Conservation (phyloP, 2,113 vertebrate species). For the Pontoporia blainvillei region DNA sequence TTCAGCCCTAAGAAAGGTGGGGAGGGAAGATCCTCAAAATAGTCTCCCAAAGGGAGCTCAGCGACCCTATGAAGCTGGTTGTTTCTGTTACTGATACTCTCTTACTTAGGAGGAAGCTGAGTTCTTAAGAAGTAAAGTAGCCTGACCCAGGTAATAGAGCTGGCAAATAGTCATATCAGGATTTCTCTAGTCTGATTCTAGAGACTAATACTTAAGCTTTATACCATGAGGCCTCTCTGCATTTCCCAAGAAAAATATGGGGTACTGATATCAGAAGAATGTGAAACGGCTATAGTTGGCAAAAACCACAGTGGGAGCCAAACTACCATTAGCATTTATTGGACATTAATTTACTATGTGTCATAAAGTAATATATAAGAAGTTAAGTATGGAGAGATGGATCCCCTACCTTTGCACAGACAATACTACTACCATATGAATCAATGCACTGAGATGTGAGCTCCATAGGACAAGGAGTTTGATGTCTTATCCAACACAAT, state of each 20-base stretch:
- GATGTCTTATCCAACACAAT: not conserved
- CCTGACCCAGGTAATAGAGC: not conserved
- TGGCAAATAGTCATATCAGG: not conserved
- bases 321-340: not conserved
- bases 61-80: accelerated
- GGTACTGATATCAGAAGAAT: not conserved
- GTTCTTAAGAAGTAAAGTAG: not conserved
- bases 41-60: not conserved
- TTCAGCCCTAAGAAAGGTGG: not conserved
- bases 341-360: not conserved
- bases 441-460: not conserved
- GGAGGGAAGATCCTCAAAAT: not conserved
- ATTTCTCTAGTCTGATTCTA: not conserved
- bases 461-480: not conserved
- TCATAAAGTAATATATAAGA: not conserved
- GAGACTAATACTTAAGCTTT: not conserved
- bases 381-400: not conserved
- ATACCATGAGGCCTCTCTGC: not conserved
- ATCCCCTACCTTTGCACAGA: not conserved
- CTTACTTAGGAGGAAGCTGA: not conserved
- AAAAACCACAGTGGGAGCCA: not conserved
- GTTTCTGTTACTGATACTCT: not conserved
- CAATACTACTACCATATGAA: not conserved
- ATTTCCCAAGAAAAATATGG: not conserved
- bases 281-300: not conserved